Conservation (phyloP, 2,888 invertebrate genomes). For the Hyposoter didymator region DNA sequence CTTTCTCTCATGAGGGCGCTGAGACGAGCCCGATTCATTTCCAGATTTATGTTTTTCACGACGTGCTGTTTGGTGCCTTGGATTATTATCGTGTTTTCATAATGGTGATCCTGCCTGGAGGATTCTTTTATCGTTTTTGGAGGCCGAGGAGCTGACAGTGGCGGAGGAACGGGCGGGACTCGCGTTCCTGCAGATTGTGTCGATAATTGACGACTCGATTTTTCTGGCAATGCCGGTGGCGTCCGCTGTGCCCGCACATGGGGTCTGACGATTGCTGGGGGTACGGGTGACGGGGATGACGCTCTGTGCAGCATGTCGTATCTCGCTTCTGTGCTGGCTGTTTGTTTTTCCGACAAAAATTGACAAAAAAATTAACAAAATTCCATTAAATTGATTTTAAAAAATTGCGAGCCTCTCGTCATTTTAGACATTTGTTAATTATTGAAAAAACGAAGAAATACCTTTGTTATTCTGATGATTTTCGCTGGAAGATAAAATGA, state of each 20-base stretch:
- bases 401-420: neutral
- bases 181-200: conserved; percentile 58
- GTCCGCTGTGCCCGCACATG: conserved; percentile 72
- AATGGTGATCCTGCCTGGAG: conserved; percentile 84
- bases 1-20: conserved; percentile 81
- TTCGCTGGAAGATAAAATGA: conserved; percentile 77
- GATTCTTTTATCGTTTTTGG: conserved; percentile 78
- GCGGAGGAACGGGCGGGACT: conserved; percentile 81
- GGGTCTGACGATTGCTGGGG: conserved; percentile 74
- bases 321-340: conserved; percentile 81
- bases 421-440: neutral
- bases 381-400: neutral
- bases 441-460: conserved; percentile 50
- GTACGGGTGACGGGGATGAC: conserved; percentile 80
- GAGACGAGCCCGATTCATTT: conserved; percentile 79
- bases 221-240: conserved; percentile 79
- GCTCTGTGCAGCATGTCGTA: conserved; percentile 84
- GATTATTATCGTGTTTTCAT: conserved; percentile 85
- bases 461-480: conserved; percentile 81
- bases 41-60: conserved; percentile 82
- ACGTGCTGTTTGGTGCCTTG: conserved; percentile 83
- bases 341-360: neutral
- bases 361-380: neutral
- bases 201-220: conserved; percentile 71
- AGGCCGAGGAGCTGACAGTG: conserved; percentile 79